Base-by-base conservation (phyloP, 1,140 invertebrate species). In the Adelges cooleyi region DNA sequence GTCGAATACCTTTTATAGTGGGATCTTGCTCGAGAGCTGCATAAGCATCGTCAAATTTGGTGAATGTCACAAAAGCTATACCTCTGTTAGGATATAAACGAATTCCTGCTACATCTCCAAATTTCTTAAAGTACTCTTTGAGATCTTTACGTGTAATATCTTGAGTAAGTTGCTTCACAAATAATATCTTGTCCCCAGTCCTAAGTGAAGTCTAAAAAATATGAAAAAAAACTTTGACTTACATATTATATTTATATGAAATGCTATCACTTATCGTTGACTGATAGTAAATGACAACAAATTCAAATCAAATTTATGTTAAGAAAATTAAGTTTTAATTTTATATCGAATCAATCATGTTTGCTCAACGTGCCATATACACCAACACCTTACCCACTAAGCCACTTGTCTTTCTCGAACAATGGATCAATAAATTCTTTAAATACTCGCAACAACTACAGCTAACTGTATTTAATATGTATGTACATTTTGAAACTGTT, bases 171-270 rank as follows among this genome's bases (percentile, higher is more conserved):
- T 82, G 79, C 29, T 81, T 81, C 53, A 86, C 79, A 74, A 84
- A 85, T 11, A 84, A 77, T 69, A 85, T 84, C 65, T 82, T 54
- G 3, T 53, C 53, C 49, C 62, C 89, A 74, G 85, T 89, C 71
- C 91, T 85, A 71, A 89, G 84, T 69, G 89, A n/a, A n/a, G n/a
- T n/a, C 79, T 84, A 69, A 44, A 70, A 69, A n/a, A 65, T 36
- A 53, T 49, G 48, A 25, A 25, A 6, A 22, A 50, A 20, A 50
- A 50, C 48, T 25, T 25, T 20, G n/a, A n/a, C n/a, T n/a, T n/a
- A n/a, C n/a, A n/a, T n/a, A n/a, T n/a, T n/a, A n/a, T n/a, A n/a
- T n/a, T n/a, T n/a, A n/a, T n/a, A n/a, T n/a, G n/a, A n/a, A n/a
- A n/a, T n/a, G n/a, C n/a, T n/a, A n/a, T n/a, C n/a, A n/a, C n/a